Evolutionary conservation across 2,797 vertebrate genomes (phyloP).

Genomic region (Podarcis siculus): DNA sequence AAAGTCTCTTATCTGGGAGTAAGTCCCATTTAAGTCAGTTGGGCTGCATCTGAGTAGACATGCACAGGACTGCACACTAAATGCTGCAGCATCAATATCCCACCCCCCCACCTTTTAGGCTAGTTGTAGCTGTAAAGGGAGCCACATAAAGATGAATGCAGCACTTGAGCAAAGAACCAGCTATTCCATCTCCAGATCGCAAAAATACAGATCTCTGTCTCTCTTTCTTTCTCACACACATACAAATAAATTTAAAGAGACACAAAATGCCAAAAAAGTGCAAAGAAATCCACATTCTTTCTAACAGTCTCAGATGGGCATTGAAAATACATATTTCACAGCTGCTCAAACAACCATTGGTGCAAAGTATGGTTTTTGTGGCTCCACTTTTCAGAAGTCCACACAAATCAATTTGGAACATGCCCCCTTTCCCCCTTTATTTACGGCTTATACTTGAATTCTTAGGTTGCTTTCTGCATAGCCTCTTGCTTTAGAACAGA

Average conservation of each 20-base stretch:
- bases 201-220: background rate
- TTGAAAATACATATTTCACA: background rate
- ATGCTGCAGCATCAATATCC: background rate
- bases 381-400: background rate
- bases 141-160: background rate
- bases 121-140: background rate
- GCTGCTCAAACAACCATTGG: background rate
- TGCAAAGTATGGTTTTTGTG: slow-evolving; percentile 16
- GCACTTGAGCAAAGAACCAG: background rate
- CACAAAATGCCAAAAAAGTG: background rate
- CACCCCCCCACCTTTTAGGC: background rate
- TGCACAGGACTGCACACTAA: background rate
- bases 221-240: too few species aligned
- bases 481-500: background rate
- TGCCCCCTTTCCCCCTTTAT: background rate
- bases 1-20: background rate
- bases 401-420: slow-evolving; percentile 4
- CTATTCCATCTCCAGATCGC: background rate
- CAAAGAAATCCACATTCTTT: slow-evolving; percentile 4
- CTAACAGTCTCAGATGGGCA: slow-evolving; percentile 10
- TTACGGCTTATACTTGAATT: background rate
- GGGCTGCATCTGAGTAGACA: background rate
- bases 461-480: slow-evolving; percentile 22
- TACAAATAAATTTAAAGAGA: background rate
- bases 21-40: background rate